Evolutionary conservation across 2,113 vertebrate genomes (phyloP).

Genomic region (Aplodontia rufa): DNA sequence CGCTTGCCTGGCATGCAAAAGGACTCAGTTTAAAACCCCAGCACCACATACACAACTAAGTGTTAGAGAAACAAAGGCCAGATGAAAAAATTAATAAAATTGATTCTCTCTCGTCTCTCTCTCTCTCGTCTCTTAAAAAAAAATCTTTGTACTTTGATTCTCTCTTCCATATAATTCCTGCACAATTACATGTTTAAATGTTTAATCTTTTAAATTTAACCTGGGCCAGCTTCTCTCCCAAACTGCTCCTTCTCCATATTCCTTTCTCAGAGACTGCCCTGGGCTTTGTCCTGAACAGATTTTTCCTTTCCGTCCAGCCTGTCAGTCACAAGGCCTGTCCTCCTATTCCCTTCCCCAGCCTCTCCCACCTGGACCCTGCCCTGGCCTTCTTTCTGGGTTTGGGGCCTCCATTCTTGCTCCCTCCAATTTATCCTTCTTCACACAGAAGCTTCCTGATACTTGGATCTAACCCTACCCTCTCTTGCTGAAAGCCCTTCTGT

Average conservation of each 20-base stretch:
- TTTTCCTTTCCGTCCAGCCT: accelerated
- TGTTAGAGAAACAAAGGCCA: too few relatives aligned
- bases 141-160: neutral
- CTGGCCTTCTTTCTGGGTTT: neutral
- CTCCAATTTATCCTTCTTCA: neutral
- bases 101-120: too few relatives aligned
- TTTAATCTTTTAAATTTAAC: neutral
- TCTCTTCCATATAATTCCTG: neutral
- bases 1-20: too few relatives aligned
- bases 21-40: too few relatives aligned
- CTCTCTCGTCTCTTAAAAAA: too few relatives aligned
- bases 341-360: accelerated
- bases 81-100: too few relatives aligned
- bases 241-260: neutral
- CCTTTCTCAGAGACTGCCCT: neutral
- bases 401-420: neutral
- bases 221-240: neutral
- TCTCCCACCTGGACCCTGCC: neutral
- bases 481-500: neutral
- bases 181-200: neutral
- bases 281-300: neutral
- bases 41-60: too few relatives aligned
- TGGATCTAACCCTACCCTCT: neutral
- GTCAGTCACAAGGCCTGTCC: neutral
- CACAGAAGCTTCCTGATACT: neutral